Percentiles rank a stretch among this genome's conserved stretches.
These are phyloP conservation scores for Marmota flaviventris DNA, from an alignment of 2,113 vertebrate species.

Conservation along the genomic window DNA sequence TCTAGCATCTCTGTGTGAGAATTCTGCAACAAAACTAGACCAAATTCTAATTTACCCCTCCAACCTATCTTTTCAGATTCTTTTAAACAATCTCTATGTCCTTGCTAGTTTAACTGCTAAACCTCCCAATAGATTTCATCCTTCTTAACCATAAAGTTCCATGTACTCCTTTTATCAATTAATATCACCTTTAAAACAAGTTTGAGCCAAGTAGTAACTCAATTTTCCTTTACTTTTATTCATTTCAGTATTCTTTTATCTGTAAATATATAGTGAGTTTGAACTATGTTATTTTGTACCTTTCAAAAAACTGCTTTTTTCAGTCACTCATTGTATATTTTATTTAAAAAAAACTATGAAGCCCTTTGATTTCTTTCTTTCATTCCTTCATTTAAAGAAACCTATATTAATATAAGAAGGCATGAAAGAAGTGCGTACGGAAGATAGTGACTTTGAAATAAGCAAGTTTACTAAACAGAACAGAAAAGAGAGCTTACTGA, in stretches of 20 bases:
- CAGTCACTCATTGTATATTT: neutral
- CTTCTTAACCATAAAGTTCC: constrained; percentile 8
- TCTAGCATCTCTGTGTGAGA: no score
- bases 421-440: neutral
- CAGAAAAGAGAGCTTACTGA: neutral
- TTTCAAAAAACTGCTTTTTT: constrained; percentile 11
- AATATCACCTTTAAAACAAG: neutral
- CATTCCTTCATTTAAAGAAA: constrained; percentile 32
- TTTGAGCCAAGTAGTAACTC: neutral
- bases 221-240: neutral
- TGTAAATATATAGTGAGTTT: neutral
- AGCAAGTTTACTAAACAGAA: neutral
- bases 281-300: neutral
- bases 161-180: neutral
- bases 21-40: neutral
- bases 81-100: neutral
- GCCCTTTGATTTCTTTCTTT: constrained; percentile 9
- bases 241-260: neutral
- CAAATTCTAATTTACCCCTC: neutral
- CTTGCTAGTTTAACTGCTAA: neutral
- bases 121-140: neutral
- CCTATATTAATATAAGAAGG: neutral
- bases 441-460: constrained; percentile 16
- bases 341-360: neutral
- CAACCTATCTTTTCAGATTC: neutral